phyloP scores from a whole-genome alignment of 2,113 vertebrate species.

The Muscicapa adusta region DNA sequence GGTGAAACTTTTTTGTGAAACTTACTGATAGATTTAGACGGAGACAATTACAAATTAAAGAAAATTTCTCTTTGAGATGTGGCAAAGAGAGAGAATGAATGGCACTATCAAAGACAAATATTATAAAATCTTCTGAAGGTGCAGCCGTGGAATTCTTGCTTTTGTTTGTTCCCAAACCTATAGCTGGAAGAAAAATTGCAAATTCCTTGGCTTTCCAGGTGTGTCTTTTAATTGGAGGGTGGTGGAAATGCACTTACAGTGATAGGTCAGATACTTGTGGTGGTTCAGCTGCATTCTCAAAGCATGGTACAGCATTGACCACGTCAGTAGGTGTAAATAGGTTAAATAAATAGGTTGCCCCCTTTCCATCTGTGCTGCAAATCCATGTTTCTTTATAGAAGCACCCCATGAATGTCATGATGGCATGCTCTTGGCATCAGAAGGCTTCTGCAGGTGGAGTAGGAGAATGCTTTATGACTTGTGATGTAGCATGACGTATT shows the following conservation, averaged over 20 bases:
- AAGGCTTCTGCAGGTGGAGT: constrained; percentile 27
- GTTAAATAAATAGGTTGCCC: neutral
- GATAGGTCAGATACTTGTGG: neutral
- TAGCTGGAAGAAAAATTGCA: neutral
- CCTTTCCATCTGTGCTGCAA: constrained; percentile 23
- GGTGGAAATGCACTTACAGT: neutral
- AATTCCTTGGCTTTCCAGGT: neutral
- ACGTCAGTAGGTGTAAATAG: neutral
- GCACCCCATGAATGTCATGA: constrained; percentile 24
- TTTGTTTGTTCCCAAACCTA: neutral
- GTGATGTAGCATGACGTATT: constrained; percentile 72
- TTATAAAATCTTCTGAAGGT: neutral
- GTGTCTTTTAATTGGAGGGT: neutral
- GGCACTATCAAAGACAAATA: neutral
- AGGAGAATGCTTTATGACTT: constrained; percentile 58
- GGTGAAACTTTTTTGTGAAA: neutral
- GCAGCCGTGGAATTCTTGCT: neutral
- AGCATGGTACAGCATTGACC: neutral
- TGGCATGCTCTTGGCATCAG: constrained; percentile 67
- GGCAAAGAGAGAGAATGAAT: neutral
- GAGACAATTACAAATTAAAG: neutral
- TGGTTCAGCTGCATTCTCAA: neutral
- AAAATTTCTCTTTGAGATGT: neutral
- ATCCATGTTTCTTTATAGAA: neutral
- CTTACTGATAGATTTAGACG: neutral